Conservation (phyloP, 2,113 vertebrate genomes). For the Erpornis zantholeuca region DNA sequence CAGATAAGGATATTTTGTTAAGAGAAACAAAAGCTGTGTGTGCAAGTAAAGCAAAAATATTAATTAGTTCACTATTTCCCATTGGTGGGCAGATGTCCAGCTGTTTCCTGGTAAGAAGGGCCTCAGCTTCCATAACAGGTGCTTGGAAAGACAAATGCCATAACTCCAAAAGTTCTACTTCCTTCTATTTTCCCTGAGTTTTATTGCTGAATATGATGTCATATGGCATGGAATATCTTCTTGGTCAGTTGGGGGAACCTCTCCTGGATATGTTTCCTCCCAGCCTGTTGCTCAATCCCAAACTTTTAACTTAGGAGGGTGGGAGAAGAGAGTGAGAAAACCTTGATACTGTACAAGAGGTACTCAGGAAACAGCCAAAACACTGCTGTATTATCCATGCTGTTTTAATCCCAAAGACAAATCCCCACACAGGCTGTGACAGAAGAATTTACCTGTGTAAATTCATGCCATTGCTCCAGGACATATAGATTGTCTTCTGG, state of each 20-base stretch:
- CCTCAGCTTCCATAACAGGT: background rate
- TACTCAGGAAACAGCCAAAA: background rate
- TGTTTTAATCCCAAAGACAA: background rate
- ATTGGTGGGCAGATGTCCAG: background rate
- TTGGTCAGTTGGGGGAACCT: background rate
- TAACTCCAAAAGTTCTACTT: background rate
- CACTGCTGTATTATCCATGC: background rate
- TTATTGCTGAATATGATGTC: background rate
- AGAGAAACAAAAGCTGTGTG: background rate
- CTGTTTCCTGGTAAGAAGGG: background rate
- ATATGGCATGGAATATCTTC: background rate
- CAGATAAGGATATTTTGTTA: background rate
- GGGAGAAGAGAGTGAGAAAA: background rate
- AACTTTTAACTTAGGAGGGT: background rate
- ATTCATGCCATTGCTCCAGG: background rate
- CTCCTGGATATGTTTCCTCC: background rate
- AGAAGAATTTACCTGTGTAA: background rate
- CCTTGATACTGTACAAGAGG: background rate
- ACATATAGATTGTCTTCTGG: background rate
- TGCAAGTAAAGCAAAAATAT: background rate
- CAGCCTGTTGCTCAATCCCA: background rate
- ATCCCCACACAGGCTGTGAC: rapidly evolving
- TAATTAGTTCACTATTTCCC: background rate
- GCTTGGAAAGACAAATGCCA: background rate
- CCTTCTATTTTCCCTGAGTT: background rate